These are phyloP conservation scores for Thelaira solivaga DNA, from an alignment of 2,888 invertebrate genomes.

Conservation along the genomic window DNA sequence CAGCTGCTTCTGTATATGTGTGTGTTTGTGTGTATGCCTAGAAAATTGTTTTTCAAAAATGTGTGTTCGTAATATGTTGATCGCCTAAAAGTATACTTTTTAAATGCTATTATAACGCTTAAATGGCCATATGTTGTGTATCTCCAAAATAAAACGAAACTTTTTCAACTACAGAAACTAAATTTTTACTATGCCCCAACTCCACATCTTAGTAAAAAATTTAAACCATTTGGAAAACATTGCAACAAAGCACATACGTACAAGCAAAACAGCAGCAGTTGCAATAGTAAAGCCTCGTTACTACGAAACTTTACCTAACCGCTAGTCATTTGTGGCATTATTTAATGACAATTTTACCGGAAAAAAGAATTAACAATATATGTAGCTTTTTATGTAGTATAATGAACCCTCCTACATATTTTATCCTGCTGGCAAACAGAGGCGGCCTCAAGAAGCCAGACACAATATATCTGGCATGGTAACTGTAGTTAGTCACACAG, in stretches of 20 bases:
- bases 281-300: conserved; percentile 9
- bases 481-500: too few relatives aligned
- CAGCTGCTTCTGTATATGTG: too few relatives aligned
- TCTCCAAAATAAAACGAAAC: background rate
- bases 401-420: background rate
- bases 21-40: background rate
- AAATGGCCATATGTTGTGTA: conserved; percentile 28
- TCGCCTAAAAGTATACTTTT: conserved; percentile 45
- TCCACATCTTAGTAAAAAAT: background rate
- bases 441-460: background rate
- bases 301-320: conserved; percentile 53
- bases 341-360: conserved; percentile 57
- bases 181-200: background rate
- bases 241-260: background rate
- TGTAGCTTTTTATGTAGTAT: background rate
- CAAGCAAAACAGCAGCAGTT: background rate
- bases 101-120: conserved; percentile 45
- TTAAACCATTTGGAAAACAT: background rate
- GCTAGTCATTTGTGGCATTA: conserved; percentile 62
- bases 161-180: background rate
- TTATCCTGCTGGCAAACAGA: background rate
- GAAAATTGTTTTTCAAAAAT: background rate
- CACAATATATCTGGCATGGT: too few relatives aligned
- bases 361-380: conserved; percentile 35
- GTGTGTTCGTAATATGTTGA: background rate